Conservation (phyloP, 53 echinoderm and acorn worm species). For the Crossaster papposus region DNA sequence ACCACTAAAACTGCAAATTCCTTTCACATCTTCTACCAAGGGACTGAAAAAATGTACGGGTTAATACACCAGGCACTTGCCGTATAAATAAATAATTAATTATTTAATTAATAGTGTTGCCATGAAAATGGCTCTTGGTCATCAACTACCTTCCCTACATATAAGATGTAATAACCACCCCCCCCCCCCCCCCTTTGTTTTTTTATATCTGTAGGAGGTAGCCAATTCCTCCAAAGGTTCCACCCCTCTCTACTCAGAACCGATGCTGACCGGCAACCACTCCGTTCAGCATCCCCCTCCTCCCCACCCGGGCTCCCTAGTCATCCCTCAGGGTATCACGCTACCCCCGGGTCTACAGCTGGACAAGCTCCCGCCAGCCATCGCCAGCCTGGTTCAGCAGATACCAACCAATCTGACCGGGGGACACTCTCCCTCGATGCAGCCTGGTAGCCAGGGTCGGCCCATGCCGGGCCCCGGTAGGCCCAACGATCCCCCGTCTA, state of each 20-base stretch:
- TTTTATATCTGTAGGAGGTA: slow-evolving; percentile 33
- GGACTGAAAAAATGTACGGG: too few relatives aligned
- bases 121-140: neutral
- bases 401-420: slow-evolving; percentile 12
- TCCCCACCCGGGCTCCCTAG: neutral
- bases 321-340: neutral
- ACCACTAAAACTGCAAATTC: too few relatives aligned
- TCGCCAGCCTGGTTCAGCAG: slow-evolving; percentile 57
- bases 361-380: slow-evolving; percentile 56
- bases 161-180: neutral
- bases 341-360: slow-evolving; percentile 57
- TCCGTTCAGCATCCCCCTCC: neutral
- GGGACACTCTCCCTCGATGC: neutral
- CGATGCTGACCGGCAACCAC: neutral
- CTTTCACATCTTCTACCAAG: too few relatives aligned
- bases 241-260: slow-evolving; percentile 49
- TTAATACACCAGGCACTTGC: too few relatives aligned
- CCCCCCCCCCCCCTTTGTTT: neutral
- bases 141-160: neutral
- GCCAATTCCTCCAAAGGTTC: slow-evolving; percentile 47
- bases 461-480: neutral
- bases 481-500: slow-evolving; percentile 12
- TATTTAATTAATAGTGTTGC: neutral
- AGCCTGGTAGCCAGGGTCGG: slow-evolving; percentile 11
- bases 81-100: too few relatives aligned